Percentiles rank a stretch among this genome's conserved stretches.
Conservation (phyloP, 2,888 invertebrate species). For the Metellina segmentata region DNA sequence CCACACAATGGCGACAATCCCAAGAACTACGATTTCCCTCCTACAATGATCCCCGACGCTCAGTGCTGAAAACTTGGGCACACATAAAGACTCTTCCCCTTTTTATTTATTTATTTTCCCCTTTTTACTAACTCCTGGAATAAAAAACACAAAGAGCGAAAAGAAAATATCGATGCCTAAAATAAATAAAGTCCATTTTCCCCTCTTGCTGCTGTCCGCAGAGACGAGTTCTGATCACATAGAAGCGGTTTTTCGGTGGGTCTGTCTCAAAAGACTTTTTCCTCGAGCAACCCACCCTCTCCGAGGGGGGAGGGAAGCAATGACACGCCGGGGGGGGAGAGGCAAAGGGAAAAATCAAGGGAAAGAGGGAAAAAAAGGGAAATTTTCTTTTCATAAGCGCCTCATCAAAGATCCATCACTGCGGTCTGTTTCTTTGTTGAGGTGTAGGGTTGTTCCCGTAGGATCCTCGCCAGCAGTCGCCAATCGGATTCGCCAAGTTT, state of each 20-base stretch:
- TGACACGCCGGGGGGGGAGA: background rate
- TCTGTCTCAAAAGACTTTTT: conserved; percentile 43
- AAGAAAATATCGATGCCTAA: background rate
- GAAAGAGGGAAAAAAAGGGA: conserved; percentile 23
- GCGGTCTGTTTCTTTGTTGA: conserved; percentile 47
- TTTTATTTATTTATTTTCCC: background rate
- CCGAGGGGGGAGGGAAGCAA: background rate
- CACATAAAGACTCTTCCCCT: background rate
- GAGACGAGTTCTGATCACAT: background rate
- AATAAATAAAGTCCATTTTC: background rate
- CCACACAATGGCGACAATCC: no score
- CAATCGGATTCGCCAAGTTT: background rate
- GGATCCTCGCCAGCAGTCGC: conserved; percentile 21
- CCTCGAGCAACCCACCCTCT: background rate
- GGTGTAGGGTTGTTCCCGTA: conserved; percentile 17
- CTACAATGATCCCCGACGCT: background rate
- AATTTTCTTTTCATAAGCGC: conserved; percentile 66
- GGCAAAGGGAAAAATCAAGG: conserved; percentile 7
- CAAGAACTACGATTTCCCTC: no score
- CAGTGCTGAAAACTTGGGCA: background rate
- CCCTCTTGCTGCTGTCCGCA: background rate
- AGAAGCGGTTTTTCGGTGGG: background rate
- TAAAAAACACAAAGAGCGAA: background rate
- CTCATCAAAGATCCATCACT: conserved; percentile 68
- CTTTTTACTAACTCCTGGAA: background rate